These are phyloP conservation scores for Ypsolopha scabrella DNA, from an alignment of 2,888 invertebrate genomes.

Conservation along the genomic window DNA sequence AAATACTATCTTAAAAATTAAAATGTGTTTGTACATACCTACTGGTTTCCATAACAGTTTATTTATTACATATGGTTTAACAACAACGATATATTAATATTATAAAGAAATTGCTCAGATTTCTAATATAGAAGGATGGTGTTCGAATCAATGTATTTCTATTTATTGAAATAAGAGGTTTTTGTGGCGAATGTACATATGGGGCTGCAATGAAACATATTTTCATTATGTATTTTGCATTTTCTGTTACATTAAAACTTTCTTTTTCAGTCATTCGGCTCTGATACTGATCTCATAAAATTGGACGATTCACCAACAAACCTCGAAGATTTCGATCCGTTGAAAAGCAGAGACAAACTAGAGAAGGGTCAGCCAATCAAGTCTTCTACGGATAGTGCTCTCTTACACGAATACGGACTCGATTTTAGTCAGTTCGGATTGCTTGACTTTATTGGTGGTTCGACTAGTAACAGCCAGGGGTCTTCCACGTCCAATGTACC, in stretches of 20 bases:
- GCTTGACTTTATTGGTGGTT: conserved; percentile 53
- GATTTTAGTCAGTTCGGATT: conserved; percentile 70
- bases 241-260: conserved; percentile 29
- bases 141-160: no score
- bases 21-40: no score
- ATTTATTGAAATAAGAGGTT: no score
- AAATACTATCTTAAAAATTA: no score
- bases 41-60: no score
- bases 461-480: conserved; percentile 17
- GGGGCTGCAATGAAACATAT: no score
- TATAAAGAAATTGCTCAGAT: no score
- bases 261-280: conserved; percentile 58
- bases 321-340: conserved; percentile 58
- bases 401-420: conserved; percentile 80
- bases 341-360: conserved; percentile 43
- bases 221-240: not conserved
- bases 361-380: conserved; percentile 46
- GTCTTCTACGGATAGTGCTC: conserved; percentile 70
- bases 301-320: conserved; percentile 54
- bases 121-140: no score
- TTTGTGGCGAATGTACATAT: no score
- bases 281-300: conserved; percentile 59
- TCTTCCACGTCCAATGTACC: conserved; percentile 31
- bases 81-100: no score
- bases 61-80: no score